phyloP scores from a whole-genome alignment of 1,140 invertebrate species.

The Akabosia matsudoensis region DNA sequence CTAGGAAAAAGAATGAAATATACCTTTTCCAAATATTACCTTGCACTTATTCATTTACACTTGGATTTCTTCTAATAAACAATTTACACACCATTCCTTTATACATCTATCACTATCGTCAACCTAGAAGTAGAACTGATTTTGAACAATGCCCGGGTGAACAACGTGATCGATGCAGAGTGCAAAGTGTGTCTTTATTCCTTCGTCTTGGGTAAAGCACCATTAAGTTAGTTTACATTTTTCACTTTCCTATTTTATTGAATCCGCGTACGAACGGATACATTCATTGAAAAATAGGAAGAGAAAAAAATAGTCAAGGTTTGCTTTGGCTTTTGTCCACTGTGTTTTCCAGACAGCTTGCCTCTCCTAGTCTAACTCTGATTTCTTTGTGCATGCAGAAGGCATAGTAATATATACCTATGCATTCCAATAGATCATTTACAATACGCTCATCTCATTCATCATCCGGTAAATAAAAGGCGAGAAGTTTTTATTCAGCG shows the following conservation, averaged over 20 bases:
- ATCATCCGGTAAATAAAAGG: constrained; percentile 6
- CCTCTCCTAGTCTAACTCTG: neutral
- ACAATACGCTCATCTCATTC: neutral
- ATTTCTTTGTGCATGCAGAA: neutral
- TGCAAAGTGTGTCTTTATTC: neutral
- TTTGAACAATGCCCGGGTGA: neutral
- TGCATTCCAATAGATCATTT: neutral
- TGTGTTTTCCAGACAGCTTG: neutral
- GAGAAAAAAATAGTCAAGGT: constrained; percentile 5
- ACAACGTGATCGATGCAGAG: neutral
- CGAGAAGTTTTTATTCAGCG: constrained; percentile 9
- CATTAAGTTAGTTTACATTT: neutral
- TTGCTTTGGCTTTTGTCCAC: neutral
- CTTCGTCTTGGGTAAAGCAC: neutral
- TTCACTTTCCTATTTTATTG: neutral
- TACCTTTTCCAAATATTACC: neutral
- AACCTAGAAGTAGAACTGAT: neutral
- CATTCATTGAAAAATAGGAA: neutral
- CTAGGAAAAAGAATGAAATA: neutral
- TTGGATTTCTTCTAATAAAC: neutral
- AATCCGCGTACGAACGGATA: neutral
- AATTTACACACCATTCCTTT: neutral
- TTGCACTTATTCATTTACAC: constrained; percentile 1
- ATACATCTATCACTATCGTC: no score
- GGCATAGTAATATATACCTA: no score